Base-by-base conservation (phyloP, 2,113 vertebrate species). In the Mesoclemmys tuberculata region DNA sequence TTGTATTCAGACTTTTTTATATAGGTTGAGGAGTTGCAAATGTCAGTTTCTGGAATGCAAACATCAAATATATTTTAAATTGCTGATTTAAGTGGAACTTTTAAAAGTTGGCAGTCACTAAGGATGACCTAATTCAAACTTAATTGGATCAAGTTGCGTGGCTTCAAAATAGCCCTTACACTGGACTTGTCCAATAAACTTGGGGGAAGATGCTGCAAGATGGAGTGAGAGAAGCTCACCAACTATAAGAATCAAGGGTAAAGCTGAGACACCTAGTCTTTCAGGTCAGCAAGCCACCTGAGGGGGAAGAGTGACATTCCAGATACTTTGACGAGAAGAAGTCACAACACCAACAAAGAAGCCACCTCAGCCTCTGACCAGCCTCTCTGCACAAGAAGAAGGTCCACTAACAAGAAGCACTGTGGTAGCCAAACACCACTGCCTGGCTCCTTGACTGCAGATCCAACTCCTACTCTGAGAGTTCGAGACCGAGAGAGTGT, bases 191-290 rank as follows among this genome's bases (percentile, higher is more conserved):
- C 77, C 89, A 91, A 48, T 55, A 51, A 2, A 54, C 10, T 46
- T 31, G 46, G 12, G 75, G 5, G 14, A 10, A 68, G 48, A 52
- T 52, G 27, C 55, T 1, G 0, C 14, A 78, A 85, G 11, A 10
- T 49, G 48, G 84, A 80, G 21, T 88, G 35, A 71, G 64, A 5
- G 18, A 38, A 38, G n/a, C 35, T 71, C 18, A 10, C 64, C n/a
- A 38, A 22, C 19, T 74, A 29, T 64, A 84, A 91, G 6, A 71
- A 38, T 48, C 51, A 88, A 86, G 87, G 56, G 55, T 27, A 80
- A 31, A 16, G 27, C 85, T 78, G 91, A 81, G 87, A 79, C 54
- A 55, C 79, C 80, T 75, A 55, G 16, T 29, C 10, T 29, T 90
- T 80, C 54, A 56, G 51, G 22, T 90, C 81, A 51, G 4, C n/a